These are phyloP conservation scores for Mystacornis crossleyi DNA, from an alignment of 2,113 vertebrate species.

Conservation along the genomic window DNA sequence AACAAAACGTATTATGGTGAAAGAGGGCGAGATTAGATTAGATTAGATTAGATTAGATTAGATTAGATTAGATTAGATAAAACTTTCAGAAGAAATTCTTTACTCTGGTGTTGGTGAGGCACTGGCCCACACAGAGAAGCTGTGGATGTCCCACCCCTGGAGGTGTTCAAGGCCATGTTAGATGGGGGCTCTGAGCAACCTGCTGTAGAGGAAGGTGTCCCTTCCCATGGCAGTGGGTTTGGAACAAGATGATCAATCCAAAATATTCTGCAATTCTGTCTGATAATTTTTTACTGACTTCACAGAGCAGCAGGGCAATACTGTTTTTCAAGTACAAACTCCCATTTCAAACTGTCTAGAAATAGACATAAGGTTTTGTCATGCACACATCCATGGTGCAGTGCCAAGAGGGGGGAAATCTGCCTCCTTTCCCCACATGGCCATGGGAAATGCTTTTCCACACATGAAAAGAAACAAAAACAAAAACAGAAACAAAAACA, in stretches of 20 bases:
- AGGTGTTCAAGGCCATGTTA: background rate
- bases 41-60: background rate
- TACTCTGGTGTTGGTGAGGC: background rate
- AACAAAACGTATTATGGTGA: background rate
- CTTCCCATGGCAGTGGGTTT: background rate
- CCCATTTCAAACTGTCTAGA: background rate
- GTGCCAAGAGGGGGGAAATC: background rate
- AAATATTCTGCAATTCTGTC: background rate
- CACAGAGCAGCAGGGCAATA: background rate
- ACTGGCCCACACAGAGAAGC: background rate
- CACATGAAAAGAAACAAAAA: background rate
- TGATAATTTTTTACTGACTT: background rate
- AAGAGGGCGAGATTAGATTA: background rate
- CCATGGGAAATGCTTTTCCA: background rate
- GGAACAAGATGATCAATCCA: background rate
- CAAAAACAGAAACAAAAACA: background rate
- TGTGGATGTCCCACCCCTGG: background rate
- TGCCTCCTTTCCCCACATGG: rapidly evolving
- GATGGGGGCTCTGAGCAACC: background rate
- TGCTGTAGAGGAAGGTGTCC: background rate
- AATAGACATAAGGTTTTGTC: background rate
- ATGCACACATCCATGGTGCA: rapidly evolving
- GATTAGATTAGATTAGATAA: background rate
- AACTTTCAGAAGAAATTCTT: background rate
- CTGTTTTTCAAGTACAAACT: background rate